Percentiles rank a stretch among this genome's conserved stretches.
Conservation (phyloP, 2,797 vertebrate species). For the Phrynocephalus forsythii region DNA sequence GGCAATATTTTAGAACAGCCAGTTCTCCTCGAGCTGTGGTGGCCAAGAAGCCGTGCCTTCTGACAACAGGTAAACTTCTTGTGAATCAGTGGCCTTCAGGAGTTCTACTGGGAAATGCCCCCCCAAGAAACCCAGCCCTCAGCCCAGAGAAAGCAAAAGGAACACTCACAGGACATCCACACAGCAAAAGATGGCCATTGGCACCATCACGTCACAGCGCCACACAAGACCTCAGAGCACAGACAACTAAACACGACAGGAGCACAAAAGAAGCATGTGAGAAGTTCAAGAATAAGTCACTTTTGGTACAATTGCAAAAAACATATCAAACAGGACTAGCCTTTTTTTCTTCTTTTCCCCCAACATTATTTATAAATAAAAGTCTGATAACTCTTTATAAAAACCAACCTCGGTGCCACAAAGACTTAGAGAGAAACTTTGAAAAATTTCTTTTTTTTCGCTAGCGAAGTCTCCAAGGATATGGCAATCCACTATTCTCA, state of each 20-base stretch:
- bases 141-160: constrained; percentile 53
- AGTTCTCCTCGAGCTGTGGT: background rate
- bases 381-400: constrained; percentile 92
- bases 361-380: constrained; percentile 91
- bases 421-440: constrained; percentile 87
- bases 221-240: constrained; percentile 82
- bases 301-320: constrained; percentile 98
- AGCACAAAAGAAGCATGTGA: constrained; percentile 68
- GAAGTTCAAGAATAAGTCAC: constrained; percentile 95
- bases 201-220: constrained; percentile 89
- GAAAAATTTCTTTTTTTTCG: constrained; percentile 71
- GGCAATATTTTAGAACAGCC: constrained; percentile 6
- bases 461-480: constrained; percentile 91
- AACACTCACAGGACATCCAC: constrained; percentile 68
- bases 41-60: constrained; percentile 31
- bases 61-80: constrained; percentile 21
- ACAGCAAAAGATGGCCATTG: constrained; percentile 74
- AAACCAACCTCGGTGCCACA: constrained; percentile 93
- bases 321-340: constrained; percentile 90
- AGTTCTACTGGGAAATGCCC: constrained; percentile 27
- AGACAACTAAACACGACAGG: constrained; percentile 84
- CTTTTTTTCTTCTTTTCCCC: constrained; percentile 79
- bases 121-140: constrained; percentile 19
- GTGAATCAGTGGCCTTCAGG: constrained; percentile 5
- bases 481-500: constrained; percentile 82